Conservation (phyloP, 2,797 vertebrate species). For the Meriones psammophilus region DNA sequence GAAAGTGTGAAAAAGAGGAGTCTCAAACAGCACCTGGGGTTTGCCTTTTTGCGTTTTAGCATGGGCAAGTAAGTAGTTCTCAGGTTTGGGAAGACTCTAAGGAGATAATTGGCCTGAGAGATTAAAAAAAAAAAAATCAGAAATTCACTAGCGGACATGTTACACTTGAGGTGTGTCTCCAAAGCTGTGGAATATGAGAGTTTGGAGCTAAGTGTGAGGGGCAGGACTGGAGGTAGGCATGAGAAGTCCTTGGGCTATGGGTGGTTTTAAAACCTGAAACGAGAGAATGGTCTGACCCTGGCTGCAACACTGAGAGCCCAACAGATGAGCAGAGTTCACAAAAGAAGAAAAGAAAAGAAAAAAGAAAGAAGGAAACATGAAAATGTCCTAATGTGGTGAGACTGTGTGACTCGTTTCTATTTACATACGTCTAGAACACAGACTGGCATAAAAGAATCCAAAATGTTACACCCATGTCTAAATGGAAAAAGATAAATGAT, state of each 20-base stretch:
- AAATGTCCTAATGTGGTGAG: neutral
- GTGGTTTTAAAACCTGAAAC: neutral
- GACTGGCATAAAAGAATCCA: conserved; percentile 19
- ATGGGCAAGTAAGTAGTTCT: neutral
- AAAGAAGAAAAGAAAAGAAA: neutral
- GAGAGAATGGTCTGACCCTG: neutral
- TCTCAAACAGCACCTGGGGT: neutral
- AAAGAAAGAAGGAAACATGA: neutral
- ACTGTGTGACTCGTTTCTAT: neutral
- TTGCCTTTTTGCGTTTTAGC: neutral
- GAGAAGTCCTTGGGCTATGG: neutral
- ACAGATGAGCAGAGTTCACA: neutral
- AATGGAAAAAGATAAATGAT: conserved; percentile 12
- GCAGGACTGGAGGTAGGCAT: neutral
- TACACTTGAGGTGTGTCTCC: neutral
- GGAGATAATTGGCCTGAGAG: neutral
- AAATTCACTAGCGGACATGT: neutral
- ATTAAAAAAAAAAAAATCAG: neutral
- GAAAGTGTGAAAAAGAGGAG: neutral
- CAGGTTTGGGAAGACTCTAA: neutral
- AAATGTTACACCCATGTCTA: conserved; percentile 36
- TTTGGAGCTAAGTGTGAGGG: neutral
- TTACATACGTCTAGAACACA: neutral
- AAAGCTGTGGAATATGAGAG: neutral
- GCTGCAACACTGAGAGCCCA: neutral